Evolutionary conservation across 2,797 vertebrate species (phyloP).

Genomic region (Scarus forsteni): DNA sequence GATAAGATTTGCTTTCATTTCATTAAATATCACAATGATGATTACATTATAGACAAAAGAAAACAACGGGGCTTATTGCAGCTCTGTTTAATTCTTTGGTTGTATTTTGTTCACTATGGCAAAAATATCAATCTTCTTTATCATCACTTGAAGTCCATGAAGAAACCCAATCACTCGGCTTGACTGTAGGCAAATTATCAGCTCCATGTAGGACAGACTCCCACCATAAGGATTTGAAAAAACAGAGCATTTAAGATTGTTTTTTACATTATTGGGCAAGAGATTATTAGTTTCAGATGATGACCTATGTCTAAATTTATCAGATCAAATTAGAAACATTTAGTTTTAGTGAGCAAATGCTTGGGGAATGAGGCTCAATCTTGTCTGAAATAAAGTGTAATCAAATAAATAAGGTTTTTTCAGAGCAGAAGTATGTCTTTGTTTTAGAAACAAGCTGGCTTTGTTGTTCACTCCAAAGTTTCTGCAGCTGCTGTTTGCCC

Average conservation of each 20-base stretch:
- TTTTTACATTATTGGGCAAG: too few species aligned
- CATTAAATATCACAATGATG: slow-evolving; percentile 78
- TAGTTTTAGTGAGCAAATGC: slow-evolving; percentile 29
- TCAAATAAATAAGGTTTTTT: slow-evolving; percentile 39
- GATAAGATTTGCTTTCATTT: slow-evolving; percentile 82
- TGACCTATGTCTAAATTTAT: too few species aligned
- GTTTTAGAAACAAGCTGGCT: slow-evolving; percentile 47
- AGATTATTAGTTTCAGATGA: too few species aligned
- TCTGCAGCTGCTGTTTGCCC: slow-evolving; percentile 49
- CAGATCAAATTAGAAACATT: slow-evolving; percentile 29
- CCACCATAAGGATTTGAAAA: too few species aligned
- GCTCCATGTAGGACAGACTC: neutral
- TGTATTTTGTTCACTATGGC: slow-evolving; percentile 18
- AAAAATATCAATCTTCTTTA: slow-evolving; percentile 31
- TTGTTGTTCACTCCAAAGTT: slow-evolving; percentile 44
- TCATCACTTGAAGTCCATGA: slow-evolving; percentile 24
- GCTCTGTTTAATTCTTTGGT: slow-evolving; percentile 23
- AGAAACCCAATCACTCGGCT: slow-evolving; percentile 15
- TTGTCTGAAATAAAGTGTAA: slow-evolving; percentile 13
- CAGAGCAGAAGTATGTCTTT: slow-evolving; percentile 53
- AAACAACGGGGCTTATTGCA: slow-evolving; percentile 24
- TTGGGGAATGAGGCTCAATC: slow-evolving; percentile 11
- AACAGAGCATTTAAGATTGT: too few species aligned
- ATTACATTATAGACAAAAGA: slow-evolving; percentile 66
- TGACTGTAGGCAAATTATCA: slow-evolving; percentile 13